Base-by-base conservation (phyloP, 2,113 vertebrate genomes). In the Ptilonorhynchus violaceus region DNA sequence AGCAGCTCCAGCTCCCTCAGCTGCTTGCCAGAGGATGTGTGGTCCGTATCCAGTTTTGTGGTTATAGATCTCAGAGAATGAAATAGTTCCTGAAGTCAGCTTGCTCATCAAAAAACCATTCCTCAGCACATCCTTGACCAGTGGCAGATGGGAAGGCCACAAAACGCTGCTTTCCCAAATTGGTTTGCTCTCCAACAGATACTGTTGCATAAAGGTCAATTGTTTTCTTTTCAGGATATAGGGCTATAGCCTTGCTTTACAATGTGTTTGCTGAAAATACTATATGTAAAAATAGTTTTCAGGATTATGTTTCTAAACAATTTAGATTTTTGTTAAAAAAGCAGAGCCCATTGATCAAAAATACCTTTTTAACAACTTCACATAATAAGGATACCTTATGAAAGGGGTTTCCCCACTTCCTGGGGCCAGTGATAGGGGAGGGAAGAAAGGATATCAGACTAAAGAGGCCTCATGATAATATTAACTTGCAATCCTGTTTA, bases 181-280 rank as follows among this genome's bases (percentile, higher is more conserved):
- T 0, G 0, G 15, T 15, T 41, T 46, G 5, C 25, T 68, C 27
- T 85, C 41, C 2, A 4, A 30, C 23, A 89, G 33, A 62, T 10
- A 33, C 13, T 47, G 35, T 24, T 67, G 25, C 19, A 22, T 33
- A 42, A 84, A 46, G 20, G 20, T 41, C 12, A 46, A 8, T 21
- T 17, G 4, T 60, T 85, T 92, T 81, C 25, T 73, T 79, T 66
- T 16, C 37, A 75, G 47, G 88, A 64, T 53, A 33, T 15, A 64
- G 11, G 6, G 16, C 6, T 63, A 69, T 84, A 49, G 3, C 10
- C 39, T 78, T 55, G 19, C 11, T 46, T 81, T 85, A 76, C 7
- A 41, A 16, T 37, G 21, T 56, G 6, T 68, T 67, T 67, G 22
- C 8, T 60, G 33, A 89, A 64, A 81, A 11, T 4, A 7, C 3